phyloP scores from a whole-genome alignment of 2,888 invertebrate species.

The Aleiodes alternator region DNA sequence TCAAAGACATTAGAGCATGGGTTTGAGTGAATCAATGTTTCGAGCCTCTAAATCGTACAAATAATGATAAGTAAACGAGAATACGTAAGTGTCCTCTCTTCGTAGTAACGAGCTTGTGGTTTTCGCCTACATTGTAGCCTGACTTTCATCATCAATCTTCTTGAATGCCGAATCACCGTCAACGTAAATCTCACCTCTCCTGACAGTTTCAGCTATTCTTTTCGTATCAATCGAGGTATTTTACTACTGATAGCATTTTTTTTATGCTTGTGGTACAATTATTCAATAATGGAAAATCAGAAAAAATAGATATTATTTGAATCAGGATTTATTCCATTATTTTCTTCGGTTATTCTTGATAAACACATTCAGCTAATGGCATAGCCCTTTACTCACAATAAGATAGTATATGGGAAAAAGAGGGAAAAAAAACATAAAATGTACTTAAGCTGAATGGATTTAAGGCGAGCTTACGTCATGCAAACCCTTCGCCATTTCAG shows the following conservation, averaged over 20 bases:
- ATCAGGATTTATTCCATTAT: constrained; percentile 14
- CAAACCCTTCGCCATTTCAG: constrained; percentile 23
- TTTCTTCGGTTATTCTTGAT: neutral
- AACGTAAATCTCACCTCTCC: constrained; percentile 52
- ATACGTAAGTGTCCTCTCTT: constrained; percentile 13
- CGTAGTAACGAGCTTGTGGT: constrained; percentile 20
- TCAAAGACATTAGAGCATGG: neutral
- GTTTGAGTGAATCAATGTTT: constrained; percentile 11
- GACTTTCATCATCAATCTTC: constrained; percentile 53
- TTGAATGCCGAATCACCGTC: constrained; percentile 55
- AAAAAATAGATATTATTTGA: too few relatives aligned
- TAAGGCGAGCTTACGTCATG: constrained; percentile 15
- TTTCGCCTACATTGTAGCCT: constrained; percentile 38
- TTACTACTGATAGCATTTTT: neutral
- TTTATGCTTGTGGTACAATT: neutral
- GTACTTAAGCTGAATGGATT: constrained; percentile 11
- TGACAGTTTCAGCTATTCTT: constrained; percentile 45
- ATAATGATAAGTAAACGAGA: constrained; percentile 24
- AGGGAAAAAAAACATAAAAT: constrained; percentile 15
- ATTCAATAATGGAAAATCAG: too few relatives aligned
- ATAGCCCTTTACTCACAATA: neutral
- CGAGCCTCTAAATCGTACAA: constrained; percentile 5
- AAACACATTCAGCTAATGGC: too few relatives aligned
- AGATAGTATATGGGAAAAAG: neutral
- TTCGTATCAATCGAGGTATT: constrained; percentile 29